Evolutionary conservation across 2,888 invertebrate genomes (phyloP).

Genomic region (Netelia fuscicornis): DNA sequence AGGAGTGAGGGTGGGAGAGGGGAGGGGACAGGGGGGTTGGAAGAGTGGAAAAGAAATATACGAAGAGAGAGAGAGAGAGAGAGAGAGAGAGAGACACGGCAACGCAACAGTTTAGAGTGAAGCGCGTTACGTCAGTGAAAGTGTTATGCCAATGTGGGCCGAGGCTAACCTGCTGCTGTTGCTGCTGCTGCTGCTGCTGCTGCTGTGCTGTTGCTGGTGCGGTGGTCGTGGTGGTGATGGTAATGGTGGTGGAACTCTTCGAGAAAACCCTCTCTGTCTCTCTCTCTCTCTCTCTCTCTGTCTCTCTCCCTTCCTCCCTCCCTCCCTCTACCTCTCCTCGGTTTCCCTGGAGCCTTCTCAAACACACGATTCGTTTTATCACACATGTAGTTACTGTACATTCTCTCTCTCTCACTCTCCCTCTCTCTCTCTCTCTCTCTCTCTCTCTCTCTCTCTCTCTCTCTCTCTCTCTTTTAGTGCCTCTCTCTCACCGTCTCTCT

Average conservation of each 20-base stretch:
- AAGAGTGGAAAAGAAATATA: conserved; percentile 67
- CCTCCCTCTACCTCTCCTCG: background rate
- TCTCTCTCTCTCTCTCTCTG: conserved; percentile 12
- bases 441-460: background rate
- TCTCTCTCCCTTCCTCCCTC: background rate
- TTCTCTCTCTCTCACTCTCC: background rate
- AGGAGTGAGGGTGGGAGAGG: conserved; percentile 52
- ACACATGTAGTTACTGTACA: background rate
- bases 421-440: no score
- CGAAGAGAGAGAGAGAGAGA: conserved; percentile 29
- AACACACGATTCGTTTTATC: background rate
- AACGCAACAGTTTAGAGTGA: conserved; percentile 84
- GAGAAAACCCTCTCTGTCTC: background rate
- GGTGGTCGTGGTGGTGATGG: background rate
- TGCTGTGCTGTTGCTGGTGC: no score
- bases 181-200: conserved; percentile 82
- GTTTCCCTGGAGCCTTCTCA: no score
- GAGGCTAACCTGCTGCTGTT: conserved; percentile 85
- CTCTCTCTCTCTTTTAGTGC: background rate
- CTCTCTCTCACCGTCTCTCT: background rate
- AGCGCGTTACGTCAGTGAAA: conserved; percentile 85
- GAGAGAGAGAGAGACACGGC: conserved; percentile 67
- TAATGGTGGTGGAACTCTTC: no score
- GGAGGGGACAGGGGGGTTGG: conserved; percentile 56
- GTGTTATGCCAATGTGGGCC: conserved; percentile 85